Conservation (phyloP, 2,113 vertebrate genomes). For the Oriolus oriolus region DNA sequence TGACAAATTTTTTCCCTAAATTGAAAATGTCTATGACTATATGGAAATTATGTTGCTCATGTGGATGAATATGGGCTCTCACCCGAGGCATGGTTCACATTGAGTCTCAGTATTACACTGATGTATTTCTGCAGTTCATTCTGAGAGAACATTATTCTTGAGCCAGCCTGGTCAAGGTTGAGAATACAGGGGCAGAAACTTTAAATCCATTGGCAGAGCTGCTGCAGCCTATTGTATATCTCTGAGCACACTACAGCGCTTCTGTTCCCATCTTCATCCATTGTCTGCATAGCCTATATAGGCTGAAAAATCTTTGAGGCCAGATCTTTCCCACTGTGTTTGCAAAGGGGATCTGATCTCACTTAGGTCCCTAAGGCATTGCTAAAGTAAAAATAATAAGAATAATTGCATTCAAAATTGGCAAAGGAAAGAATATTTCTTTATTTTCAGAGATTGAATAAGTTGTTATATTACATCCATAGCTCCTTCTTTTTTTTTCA, state of each 20-base stretch:
- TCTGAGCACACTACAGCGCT: neutral
- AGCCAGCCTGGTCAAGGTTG: conserved; percentile 16
- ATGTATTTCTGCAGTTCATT: neutral
- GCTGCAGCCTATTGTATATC: neutral
- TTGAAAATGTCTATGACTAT: neutral
- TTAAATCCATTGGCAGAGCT: conserved; percentile 5
- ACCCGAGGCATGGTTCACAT: neutral
- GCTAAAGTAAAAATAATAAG: conserved; percentile 20
- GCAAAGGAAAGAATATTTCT: neutral
- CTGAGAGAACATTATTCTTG: neutral
- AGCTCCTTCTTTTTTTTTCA: neutral
- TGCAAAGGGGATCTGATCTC: conserved; percentile 21
- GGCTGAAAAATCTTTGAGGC: neutral
- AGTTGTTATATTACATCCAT: neutral
- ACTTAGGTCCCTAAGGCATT: neutral
- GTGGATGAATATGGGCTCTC: neutral
- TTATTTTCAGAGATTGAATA: neutral
- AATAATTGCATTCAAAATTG: conserved; percentile 8
- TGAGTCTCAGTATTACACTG: neutral
- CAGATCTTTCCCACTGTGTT: conserved; percentile 10
- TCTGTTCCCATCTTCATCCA: conserved; percentile 19
- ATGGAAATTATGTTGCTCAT: neutral
- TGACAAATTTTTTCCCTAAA: neutral
- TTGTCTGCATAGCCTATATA: neutral
- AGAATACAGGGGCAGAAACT: neutral